Base-by-base conservation (phyloP, 2,888 invertebrate species). In the Ecliptopera silaceata region DNA sequence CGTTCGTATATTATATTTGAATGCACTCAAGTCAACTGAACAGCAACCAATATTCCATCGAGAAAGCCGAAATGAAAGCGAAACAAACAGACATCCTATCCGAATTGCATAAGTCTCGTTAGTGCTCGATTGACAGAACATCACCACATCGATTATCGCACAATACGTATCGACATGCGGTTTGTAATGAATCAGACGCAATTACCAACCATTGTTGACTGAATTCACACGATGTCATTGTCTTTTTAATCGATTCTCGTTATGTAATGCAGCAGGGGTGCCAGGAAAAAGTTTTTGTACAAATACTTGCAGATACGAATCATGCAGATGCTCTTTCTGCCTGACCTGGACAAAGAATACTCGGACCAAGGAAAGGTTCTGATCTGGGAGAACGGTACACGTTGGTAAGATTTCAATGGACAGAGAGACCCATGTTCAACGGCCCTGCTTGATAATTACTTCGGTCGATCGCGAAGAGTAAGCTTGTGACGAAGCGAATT, bases 181-280 rank as follows among this genome's bases (percentile, higher is more conserved):
- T 48, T 61, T 47, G 59, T 51, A 55, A 48, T 48, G 42, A 63
- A 50, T 65, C 61, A 56, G 54, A 64, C 64, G 58, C 64, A 67
- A 63, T 69, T 65, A 70, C 63, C 51, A 50, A 65, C 69, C 61
- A 69, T 70, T 70, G 68, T 72, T 61, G 52, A 50, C 54, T 50
- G 61, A 60, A 57, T 72, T 76, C 75, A 62, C 74, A 74, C 72
- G 74, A 67, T 69, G 71, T 68, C 68, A 72, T 74, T 74, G 74
- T 73, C 71, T 71, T 66, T 70, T 68, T 68, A 71, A 70, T 68
- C 61, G 69, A 67, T 71, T 69, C 68, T 56, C 36, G 66, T 70
- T 75, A 64, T 66, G 66, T 69, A 69, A 70, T 53, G 15, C 34
- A 32, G 49, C 46, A 59, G 63, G 43, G 48, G 48, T 44, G 46